These are phyloP conservation scores for Platichthys flesus DNA, from an alignment of 2,113 vertebrate species.

Conservation along the genomic window DNA sequence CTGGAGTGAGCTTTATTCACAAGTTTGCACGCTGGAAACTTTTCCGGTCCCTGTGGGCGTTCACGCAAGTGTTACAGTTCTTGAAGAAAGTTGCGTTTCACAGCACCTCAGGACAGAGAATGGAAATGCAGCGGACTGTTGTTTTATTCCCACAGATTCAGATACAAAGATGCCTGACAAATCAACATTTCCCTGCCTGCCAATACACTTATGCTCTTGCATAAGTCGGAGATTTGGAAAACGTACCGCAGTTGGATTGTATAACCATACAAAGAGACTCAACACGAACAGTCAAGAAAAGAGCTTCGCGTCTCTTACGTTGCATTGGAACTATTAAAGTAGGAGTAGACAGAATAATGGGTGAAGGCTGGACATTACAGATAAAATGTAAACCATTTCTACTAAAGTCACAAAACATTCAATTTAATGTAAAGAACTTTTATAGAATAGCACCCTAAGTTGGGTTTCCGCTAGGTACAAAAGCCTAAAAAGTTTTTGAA, in stretches of 20 bases:
- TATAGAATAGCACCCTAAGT: no score
- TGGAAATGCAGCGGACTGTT: neutral
- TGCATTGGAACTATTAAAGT: neutral
- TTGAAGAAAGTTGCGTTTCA: neutral
- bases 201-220: constrained; percentile 40
- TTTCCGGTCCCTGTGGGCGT: neutral
- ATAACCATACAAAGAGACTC: constrained; percentile 21
- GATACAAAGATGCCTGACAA: constrained; percentile 36
- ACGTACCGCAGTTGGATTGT: constrained; percentile 2
- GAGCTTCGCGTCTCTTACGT: neutral
- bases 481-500: no score
- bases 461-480: no score
- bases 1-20: neutral
- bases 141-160: constrained; percentile 12
- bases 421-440: neutral
- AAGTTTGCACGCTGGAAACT: neutral
- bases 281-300: constrained; percentile 7
- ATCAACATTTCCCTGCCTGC: constrained; percentile 35
- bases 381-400: neutral
- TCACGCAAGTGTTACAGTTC: constrained; percentile 15
- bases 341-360: neutral
- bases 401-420: neutral
- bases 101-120: constrained; percentile 12
- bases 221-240: constrained; percentile 44
- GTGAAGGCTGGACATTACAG: neutral